Evolutionary conservation across 92 coral and sea anemone genomes (phyloP).

Genomic region (Porites divaricata): DNA sequence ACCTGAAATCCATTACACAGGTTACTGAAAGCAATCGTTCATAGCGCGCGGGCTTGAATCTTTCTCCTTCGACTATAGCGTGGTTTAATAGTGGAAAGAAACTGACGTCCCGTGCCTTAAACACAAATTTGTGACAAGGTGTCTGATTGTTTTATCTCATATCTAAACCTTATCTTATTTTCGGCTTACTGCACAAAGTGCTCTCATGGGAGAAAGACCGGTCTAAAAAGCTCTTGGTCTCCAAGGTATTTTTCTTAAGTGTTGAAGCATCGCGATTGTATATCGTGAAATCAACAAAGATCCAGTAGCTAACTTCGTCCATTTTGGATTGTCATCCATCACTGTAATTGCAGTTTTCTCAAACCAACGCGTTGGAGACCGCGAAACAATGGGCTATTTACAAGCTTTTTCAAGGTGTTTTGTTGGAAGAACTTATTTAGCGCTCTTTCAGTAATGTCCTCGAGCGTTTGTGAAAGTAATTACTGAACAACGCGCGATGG

Average conservation of each 20-base stretch:
- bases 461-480: neutral
- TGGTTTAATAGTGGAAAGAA: neutral
- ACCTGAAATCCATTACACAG: conserved; percentile 1
- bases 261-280: conserved; percentile 20
- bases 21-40: neutral
- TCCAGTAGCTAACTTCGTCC: conserved; percentile 13
- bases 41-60: neutral
- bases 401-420: conserved; percentile 7
- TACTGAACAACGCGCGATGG: neutral
- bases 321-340: conserved; percentile 8
- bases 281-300: neutral
- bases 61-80: neutral
- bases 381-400: neutral
- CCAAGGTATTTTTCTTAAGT: conserved; percentile 29
- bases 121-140: neutral
- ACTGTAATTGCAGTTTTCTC: conserved; percentile 14
- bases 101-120: too few species aligned
- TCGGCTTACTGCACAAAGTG: neutral
- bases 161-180: neutral
- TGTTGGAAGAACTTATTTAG: neutral
- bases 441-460: neutral
- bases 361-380: neutral
- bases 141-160: too few species aligned
- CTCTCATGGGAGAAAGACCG: conserved; percentile 28
- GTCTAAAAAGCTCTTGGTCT: conserved; percentile 5